phyloP scores from a whole-genome alignment of 2,888 invertebrate genomes.

The Strigamia crassipes region DNA sequence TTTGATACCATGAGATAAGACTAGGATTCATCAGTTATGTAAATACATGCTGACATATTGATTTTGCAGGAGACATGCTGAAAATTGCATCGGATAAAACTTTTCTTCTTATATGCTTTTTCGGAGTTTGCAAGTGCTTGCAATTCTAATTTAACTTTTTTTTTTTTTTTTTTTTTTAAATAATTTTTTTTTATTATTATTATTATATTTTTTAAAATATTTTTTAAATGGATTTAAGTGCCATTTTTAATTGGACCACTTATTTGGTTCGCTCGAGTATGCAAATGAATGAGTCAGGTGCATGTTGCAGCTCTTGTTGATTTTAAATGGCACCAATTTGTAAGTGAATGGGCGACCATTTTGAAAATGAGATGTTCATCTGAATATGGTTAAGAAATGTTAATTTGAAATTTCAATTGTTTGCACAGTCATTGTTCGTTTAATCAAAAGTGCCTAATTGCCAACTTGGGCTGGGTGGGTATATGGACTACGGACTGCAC shows the following conservation, averaged over 20 bases:
- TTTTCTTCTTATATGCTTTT: no score
- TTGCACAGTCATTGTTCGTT: not conserved
- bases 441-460: not conserved
- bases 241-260: not conserved
- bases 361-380: not conserved
- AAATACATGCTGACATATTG: not conserved
- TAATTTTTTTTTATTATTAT: no score
- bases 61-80: not conserved
- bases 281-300: slow-evolving; percentile 10
- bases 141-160: not conserved
- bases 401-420: not conserved
- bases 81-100: not conserved
- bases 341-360: not conserved
- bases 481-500: no score
- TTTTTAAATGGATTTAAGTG: not conserved
- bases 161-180: not conserved
- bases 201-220: not conserved
- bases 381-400: not conserved
- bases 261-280: not conserved
- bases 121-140: not conserved
- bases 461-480: not conserved
- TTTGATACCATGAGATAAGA: not conserved
- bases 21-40: not conserved
- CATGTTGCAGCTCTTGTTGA: not conserved
- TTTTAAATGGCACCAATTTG: not conserved